Base-by-base conservation (phyloP, 2,113 vertebrate species). In the Anoura caudifer region DNA sequence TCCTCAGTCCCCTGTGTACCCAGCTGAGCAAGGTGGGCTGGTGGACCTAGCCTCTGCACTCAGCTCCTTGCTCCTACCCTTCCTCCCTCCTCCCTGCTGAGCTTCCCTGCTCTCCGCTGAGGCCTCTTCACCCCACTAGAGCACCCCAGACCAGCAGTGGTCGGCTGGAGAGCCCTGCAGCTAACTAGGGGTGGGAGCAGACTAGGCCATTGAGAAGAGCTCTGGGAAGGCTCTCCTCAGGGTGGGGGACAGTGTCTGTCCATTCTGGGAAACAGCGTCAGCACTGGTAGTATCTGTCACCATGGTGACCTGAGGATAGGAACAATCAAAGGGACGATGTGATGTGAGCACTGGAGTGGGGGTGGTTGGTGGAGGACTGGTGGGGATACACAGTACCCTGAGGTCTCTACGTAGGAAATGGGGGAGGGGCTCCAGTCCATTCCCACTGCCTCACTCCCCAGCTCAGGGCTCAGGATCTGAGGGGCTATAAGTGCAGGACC, bases 211-310 rank as follows among this genome's bases (percentile, higher is more conserved):
- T 0, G 12, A 76, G 41, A n/a, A 54, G 84, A 52, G 50, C 67
- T 73, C 77, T 13, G 67, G 38, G n/a, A 82, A 65, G 45, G 59
- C 69, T 69, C 72, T 87, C 87, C 54, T 95, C 12, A 45, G 79
- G 86, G 79, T 67, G 41, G 54, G 8, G 75, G 76, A 95, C 15
- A 0, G 2, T 28, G n/a, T 54, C 73, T 93, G 87, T 80, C 80
- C 93, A 36, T 97, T 96, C 97, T 97, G 83, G 97, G 95, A 98
- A 98, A 95, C 43, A 65, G 63, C 93, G 75, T 96, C 95, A 96
- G 73, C 2, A 0, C 79, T 72, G 61, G 87, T 85, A 84, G 91
- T 54, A 50, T 84, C 89, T 50, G 59, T 98, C 96, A 56, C 97
- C 95, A 93, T 96, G 82, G 95, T 6, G 76, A 98, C 91, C 86